phyloP scores from a whole-genome alignment of 2,113 vertebrate genomes.

The Apeltes quadracus region DNA sequence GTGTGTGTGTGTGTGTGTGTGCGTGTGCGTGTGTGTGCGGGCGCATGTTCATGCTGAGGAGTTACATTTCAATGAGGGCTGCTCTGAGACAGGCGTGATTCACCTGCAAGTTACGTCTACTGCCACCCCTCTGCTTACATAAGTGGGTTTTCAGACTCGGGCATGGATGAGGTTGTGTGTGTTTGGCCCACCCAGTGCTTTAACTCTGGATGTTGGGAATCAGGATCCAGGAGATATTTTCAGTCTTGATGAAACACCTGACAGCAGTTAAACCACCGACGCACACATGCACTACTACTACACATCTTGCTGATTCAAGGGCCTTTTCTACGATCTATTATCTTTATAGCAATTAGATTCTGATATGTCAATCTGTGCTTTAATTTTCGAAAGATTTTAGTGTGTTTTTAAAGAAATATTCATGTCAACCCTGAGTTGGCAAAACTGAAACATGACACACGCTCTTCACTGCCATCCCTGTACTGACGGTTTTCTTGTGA shows the following conservation, averaged over 20 bases:
- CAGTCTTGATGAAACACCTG: slow-evolving; percentile 61
- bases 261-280: slow-evolving; percentile 40
- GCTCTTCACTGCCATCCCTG: background rate
- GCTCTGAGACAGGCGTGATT: slow-evolving; percentile 15
- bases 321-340: background rate
- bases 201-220: slow-evolving; percentile 20
- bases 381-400: background rate
- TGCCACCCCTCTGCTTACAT: slow-evolving; percentile 27
- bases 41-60: slow-evolving; percentile 4
- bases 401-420: background rate
- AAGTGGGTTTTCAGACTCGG: slow-evolving; percentile 16
- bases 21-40: background rate
- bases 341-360: background rate
- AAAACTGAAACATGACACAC: background rate
- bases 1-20: background rate
- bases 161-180: background rate
- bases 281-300: background rate
- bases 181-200: background rate
- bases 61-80: slow-evolving; percentile 34
- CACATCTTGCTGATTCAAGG: background rate
- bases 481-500: background rate
- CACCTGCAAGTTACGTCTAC: slow-evolving; percentile 21
- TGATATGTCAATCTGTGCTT: background rate
- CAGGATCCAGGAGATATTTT: slow-evolving; percentile 29
- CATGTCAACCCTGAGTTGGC: too few species aligned